These are phyloP conservation scores for Ailuropoda melanoleuca DNA, from an alignment of 2,113 vertebrate genomes.

Conservation along the genomic window DNA sequence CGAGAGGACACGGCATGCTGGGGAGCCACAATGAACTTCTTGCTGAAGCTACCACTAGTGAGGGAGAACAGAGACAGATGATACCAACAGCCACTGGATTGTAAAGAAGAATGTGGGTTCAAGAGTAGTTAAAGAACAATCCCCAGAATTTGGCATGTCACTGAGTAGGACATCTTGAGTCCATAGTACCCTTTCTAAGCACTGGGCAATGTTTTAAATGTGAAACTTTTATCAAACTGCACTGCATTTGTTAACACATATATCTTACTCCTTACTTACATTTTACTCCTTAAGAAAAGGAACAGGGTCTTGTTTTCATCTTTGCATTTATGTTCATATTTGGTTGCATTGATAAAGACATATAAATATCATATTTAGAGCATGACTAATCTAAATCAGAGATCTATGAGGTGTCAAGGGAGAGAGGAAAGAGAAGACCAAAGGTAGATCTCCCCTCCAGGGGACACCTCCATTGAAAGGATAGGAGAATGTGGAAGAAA, in stretches of 20 bases:
- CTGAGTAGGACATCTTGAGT: background rate
- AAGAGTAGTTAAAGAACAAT: background rate
- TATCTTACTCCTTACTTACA: background rate
- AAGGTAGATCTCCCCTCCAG: background rate
- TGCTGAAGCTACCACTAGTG: background rate
- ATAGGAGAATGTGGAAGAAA: background rate
- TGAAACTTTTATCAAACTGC: background rate
- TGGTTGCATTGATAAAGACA: background rate
- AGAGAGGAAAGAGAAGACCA: background rate
- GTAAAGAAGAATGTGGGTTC: background rate
- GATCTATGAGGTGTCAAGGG: background rate
- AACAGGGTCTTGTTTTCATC: background rate
- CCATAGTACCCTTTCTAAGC: background rate
- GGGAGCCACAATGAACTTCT: background rate
- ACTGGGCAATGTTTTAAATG: background rate
- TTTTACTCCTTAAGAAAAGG: background rate
- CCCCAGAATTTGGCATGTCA: background rate
- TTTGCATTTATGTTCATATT: background rate
- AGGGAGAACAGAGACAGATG: background rate
- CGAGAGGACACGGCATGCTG: background rate
- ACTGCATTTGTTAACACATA: background rate
- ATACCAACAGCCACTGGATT: rapidly evolving
- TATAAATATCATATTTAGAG: background rate
- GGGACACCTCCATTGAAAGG: background rate
- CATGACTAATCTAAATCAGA: background rate